phyloP scores from a whole-genome alignment of 2,888 invertebrate genomes.

The Leucoptera coffeella region DNA sequence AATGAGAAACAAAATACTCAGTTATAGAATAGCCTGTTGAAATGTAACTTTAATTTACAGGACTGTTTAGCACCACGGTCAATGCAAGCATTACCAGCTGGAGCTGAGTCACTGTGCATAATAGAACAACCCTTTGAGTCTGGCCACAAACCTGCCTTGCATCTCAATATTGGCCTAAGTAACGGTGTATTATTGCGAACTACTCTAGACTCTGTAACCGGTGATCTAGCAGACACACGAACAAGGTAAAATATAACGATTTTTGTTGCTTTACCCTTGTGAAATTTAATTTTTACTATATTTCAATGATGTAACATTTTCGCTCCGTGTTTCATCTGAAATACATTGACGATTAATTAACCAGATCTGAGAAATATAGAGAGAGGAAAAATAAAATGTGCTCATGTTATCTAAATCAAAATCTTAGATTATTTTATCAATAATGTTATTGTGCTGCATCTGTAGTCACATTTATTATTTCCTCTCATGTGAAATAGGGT shows the following conservation, averaged over 20 bases:
- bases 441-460: too few relatives aligned
- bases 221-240: constrained; percentile 93
- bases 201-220: constrained; percentile 91
- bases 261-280: constrained; percentile 1
- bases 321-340: constrained; percentile 61
- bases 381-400: too few relatives aligned
- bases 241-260: constrained; percentile 57
- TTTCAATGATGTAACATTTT: constrained; percentile 30
- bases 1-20: not conserved
- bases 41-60: constrained; percentile 19
- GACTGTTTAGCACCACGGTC: constrained; percentile 93
- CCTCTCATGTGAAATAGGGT: not conserved
- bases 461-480: not conserved
- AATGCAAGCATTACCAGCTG: constrained; percentile 94
- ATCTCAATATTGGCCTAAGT: constrained; percentile 94
- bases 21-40: not conserved
- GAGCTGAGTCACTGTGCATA: constrained; percentile 94
- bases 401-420: too few relatives aligned
- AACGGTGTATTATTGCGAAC: constrained; percentile 93
- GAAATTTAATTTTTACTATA: constrained; percentile 1
- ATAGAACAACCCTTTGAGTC: constrained; percentile 74
- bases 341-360: constrained; percentile 46
- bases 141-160: constrained; percentile 68
- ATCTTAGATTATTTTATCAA: too few relatives aligned
- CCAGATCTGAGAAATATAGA: constrained; percentile 48